Evolutionary conservation across 1,140 invertebrate genomes (phyloP).

Genomic region (Conus ventricosus): DNA sequence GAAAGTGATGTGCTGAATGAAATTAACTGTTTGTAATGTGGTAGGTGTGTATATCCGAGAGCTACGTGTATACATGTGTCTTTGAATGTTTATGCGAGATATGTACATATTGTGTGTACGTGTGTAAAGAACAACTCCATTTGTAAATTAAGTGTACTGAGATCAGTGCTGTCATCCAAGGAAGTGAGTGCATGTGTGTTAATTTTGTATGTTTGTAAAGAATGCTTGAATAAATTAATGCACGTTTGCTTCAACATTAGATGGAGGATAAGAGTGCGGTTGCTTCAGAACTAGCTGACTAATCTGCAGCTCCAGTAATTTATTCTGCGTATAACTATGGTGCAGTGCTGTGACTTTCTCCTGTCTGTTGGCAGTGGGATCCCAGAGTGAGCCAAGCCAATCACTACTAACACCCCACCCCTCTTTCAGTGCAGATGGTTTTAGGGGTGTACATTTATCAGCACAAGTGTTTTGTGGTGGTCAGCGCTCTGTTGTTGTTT

Average conservation of each 20-base stretch:
- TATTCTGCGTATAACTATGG: too few relatives aligned
- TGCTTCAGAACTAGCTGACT: background rate
- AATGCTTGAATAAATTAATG: background rate
- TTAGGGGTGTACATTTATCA: background rate
- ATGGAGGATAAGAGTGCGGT: background rate
- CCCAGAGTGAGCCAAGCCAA: background rate
- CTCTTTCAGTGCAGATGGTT: background rate
- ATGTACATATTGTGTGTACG: background rate
- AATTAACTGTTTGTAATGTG: background rate
- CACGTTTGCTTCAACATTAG: background rate
- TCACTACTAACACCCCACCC: background rate
- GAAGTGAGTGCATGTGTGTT: background rate
- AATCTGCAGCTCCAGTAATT: too few relatives aligned
- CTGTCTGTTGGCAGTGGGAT: background rate
- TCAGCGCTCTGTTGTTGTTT: background rate
- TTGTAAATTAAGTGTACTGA: too few relatives aligned
- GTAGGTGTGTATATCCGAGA: too few relatives aligned
- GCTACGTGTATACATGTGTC: too few relatives aligned
- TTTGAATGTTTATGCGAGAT: background rate
- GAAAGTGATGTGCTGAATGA: background rate
- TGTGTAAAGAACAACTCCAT: too few relatives aligned
- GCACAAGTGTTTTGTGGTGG: background rate
- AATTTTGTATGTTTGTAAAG: background rate
- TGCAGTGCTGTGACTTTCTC: background rate
- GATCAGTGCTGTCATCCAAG: background rate